Conservation (phyloP, 1,140 invertebrate genomes). For the Drosophila lacertosa region DNA sequence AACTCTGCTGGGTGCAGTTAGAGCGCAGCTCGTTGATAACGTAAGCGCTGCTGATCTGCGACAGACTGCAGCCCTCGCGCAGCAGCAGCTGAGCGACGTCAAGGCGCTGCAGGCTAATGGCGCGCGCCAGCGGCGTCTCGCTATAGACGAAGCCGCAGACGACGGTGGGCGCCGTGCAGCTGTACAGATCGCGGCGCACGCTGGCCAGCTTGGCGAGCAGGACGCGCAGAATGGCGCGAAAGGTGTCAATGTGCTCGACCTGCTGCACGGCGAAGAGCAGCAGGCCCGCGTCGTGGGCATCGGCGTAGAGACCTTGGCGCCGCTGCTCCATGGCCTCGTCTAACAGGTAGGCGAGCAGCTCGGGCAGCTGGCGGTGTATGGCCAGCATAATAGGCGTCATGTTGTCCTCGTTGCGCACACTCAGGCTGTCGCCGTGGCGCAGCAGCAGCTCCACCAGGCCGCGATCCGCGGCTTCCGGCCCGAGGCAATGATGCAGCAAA, state of each 20-base stretch:
- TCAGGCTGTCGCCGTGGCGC: slow-evolving; percentile 84
- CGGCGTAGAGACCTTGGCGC: slow-evolving; percentile 36
- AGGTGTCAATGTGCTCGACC: slow-evolving; percentile 69
- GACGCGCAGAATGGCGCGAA: slow-evolving; percentile 84
- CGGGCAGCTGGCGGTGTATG: slow-evolving; percentile 85
- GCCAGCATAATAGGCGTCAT: slow-evolving; percentile 87
- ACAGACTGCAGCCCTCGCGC: slow-evolving; percentile 84
- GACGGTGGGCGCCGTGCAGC: slow-evolving; percentile 39
- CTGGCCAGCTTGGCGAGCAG: slow-evolving; percentile 81
- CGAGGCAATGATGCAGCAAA: slow-evolving; percentile 86
- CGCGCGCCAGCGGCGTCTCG: slow-evolving; percentile 85
- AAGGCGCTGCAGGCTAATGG: slow-evolving; percentile 84
- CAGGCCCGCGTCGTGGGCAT: slow-evolving; percentile 84
- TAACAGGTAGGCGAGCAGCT: slow-evolving; percentile 85
- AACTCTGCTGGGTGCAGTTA: slow-evolving; percentile 12
- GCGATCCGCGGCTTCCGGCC: slow-evolving; percentile 69
- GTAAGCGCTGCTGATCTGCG: slow-evolving; percentile 64
- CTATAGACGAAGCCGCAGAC: slow-evolving; percentile 79
- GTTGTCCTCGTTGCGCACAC: slow-evolving; percentile 85
- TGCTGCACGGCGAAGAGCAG: slow-evolving; percentile 84
- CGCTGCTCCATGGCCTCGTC: slow-evolving; percentile 80
- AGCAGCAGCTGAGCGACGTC: slow-evolving; percentile 84
- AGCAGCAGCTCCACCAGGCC: slow-evolving; percentile 85
- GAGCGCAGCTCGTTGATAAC: slow-evolving; percentile 55
- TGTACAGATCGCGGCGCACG: slow-evolving; percentile 56